These are phyloP conservation scores for Ctena decussata DNA, from an alignment of 2,888 invertebrate genomes.

Conservation along the genomic window DNA sequence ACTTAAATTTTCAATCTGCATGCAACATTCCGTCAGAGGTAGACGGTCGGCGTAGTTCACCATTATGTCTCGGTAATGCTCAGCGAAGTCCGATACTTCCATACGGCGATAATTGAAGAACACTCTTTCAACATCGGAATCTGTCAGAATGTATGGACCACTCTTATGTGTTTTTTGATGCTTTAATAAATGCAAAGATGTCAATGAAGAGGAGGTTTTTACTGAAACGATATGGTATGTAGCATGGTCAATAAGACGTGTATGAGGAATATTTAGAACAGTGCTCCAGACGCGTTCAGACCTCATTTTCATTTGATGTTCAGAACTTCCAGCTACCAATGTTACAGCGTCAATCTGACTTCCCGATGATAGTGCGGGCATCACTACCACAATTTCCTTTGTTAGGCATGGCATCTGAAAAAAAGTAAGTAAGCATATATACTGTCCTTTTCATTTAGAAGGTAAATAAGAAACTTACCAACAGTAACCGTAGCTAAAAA, in stretches of 20 bases:
- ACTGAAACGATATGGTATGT: not conserved
- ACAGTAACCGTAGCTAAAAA: too few species aligned
- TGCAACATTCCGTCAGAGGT: not conserved
- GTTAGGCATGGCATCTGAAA: too few species aligned
- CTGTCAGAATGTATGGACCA: too few species aligned
- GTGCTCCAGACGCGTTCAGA: not conserved
- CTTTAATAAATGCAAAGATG: not conserved
- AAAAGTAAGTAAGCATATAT: too few species aligned
- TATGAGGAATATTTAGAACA: not conserved
- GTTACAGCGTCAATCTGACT: not conserved
- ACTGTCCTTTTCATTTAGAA: too few species aligned
- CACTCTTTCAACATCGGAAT: not conserved
- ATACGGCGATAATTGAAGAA: not conserved
- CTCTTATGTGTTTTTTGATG: too few species aligned
- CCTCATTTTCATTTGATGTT: not conserved
- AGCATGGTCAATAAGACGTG: not conserved
- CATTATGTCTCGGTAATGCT: not conserved
- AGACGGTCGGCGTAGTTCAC: not conserved
- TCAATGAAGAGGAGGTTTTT: not conserved
- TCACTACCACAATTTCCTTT: too few species aligned
- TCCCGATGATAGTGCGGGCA: not conserved
- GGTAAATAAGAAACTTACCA: too few species aligned
- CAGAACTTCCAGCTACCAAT: not conserved
- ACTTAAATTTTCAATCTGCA: not conserved
- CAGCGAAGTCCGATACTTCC: too few species aligned